phyloP scores from a whole-genome alignment of 2,797 vertebrate genomes.

The Tangara arthus region DNA sequence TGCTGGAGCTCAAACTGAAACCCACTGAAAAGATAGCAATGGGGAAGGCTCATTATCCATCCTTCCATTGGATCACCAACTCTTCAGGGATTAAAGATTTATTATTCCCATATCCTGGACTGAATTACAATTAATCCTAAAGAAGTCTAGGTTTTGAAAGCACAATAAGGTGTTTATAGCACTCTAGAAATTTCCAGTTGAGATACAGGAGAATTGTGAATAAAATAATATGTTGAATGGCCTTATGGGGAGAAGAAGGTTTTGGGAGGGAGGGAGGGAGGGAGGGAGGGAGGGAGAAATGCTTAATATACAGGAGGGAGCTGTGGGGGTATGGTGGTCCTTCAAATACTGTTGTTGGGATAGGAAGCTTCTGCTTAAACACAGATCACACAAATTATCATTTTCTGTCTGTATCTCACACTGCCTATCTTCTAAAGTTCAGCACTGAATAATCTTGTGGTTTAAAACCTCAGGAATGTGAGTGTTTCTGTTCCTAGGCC shows the following conservation, averaged over 20 bases:
- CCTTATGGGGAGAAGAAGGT: not conserved
- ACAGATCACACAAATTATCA: not conserved
- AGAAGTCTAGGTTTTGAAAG: not conserved
- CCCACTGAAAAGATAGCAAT: not conserved
- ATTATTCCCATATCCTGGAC: not conserved
- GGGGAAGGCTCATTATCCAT: not conserved
- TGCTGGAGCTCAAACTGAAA: not conserved
- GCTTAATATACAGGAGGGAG: not conserved
- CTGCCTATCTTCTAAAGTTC: not conserved
- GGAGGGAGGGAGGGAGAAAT: not conserved
- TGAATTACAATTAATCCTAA: not conserved
- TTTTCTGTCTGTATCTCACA: not conserved
- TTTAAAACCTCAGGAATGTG: not conserved
- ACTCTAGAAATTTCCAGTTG: not conserved
- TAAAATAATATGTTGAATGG: not conserved
- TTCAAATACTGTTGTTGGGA: not conserved
- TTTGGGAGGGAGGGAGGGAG: not conserved
- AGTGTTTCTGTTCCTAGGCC: not conserved
- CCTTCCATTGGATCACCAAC: not conserved
- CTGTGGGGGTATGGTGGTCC: fast-evolving
- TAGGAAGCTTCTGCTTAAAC: not conserved
- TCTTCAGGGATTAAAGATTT: not conserved
- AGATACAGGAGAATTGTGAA: not conserved
- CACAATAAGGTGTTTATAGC: not conserved
- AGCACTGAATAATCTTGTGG: not conserved